These are phyloP conservation scores for Lacanobia wlatinum DNA, from an alignment of 2,888 invertebrate genomes.

Conservation along the genomic window DNA sequence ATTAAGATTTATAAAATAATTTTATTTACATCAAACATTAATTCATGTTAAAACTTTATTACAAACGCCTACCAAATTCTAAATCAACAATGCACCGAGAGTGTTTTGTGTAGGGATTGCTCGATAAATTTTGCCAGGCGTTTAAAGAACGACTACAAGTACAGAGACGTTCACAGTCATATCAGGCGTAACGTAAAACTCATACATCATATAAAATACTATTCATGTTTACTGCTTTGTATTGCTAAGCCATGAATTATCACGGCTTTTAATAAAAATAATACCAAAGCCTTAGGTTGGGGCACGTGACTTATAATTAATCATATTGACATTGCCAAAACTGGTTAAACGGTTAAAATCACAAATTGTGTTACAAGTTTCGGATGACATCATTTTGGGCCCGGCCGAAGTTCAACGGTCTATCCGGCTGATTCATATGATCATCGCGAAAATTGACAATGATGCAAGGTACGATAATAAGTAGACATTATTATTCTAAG, in stretches of 20 bases:
- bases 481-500: constrained; percentile 44
- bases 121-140: constrained; percentile 42
- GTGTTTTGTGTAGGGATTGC: constrained; percentile 34
- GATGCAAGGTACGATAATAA: constrained; percentile 44
- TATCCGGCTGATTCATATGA: constrained; percentile 36
- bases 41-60: neutral
- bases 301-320: constrained; percentile 19
- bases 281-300: constrained; percentile 1
- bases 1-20: neutral
- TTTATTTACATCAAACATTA: neutral
- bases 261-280: neutral
- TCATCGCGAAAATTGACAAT: constrained; percentile 48
- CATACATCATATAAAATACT: neutral
- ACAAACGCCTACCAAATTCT: constrained; percentile 44
- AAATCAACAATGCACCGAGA: neutral
- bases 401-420: constrained; percentile 55
- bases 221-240: neutral
- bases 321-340: constrained; percentile 56
- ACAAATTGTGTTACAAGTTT: constrained; percentile 39
- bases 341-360: constrained; percentile 47
- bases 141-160: neutral
- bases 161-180: too few species aligned
- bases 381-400: constrained; percentile 61
- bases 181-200: neutral
- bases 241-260: neutral